phyloP scores from a whole-genome alignment of 2,113 vertebrate species.

The Cephalophus harveyi region DNA sequence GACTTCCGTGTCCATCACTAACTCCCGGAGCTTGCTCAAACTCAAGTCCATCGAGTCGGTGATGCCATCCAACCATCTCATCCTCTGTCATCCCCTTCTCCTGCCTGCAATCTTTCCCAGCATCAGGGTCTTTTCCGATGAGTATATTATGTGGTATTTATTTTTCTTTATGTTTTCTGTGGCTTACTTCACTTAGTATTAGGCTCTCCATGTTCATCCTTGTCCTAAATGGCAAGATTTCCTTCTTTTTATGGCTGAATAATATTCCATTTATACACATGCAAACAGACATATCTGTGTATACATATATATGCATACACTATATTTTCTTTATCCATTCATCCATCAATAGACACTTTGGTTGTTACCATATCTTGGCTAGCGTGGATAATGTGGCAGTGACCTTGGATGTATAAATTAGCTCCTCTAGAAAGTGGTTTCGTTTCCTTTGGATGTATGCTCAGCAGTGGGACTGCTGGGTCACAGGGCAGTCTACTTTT shows the following conservation, averaged over 20 bases:
- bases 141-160: neutral
- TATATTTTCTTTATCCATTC: neutral
- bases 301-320: neutral
- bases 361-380: neutral
- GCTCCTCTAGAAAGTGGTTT: neutral
- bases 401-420: neutral
- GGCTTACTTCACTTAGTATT: neutral
- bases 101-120: neutral
- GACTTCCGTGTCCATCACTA: neutral
- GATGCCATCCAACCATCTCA: neutral
- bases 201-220: neutral
- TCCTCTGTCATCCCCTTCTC: neutral
- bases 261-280: neutral
- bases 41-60: neutral
- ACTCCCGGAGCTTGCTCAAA: neutral
- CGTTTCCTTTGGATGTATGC: neutral
- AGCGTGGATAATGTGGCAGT: neutral
- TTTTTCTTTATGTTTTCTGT: neutral
- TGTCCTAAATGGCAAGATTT: neutral
- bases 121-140: neutral
- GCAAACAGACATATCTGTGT: neutral
- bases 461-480: neutral
- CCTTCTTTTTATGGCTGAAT: neutral
- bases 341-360: neutral
- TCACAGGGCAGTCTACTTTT: neutral